Evolutionary conservation across 1,140 invertebrate genomes (phyloP), one percentile per base, ranked within the genome.

Genomic region (Bicyclus anynana): DNA sequence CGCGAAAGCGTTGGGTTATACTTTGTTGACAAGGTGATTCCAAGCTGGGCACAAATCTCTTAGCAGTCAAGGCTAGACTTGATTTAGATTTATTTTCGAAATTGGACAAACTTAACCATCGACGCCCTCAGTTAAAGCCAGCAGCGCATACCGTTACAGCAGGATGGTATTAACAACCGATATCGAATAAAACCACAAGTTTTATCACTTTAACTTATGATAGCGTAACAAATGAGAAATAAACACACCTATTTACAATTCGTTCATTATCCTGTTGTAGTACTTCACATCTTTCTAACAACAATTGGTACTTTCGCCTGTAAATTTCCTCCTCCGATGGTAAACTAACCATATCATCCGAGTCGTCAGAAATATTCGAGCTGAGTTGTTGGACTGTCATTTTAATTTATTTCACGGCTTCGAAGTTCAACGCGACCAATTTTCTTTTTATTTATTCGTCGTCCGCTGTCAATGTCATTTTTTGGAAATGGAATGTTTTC

Each of bases 231-330:
- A 59, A 53, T 48, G 44, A 16, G 33, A 17, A 62, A 53, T 67
- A 68, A 67, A 74, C 57, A 83, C 77, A 91, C 90, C 91, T 91
- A 84, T 92, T 91, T 16, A 92, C 89, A 61, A 93, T 85, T 75
- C 91, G 87, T 81, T 92, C 91, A 79, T 93, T 93, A 72, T 92
- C 90, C 86, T 92, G 91, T 69, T 93, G 91, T 59, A 93, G 84
- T 38, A 90, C 90, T 82, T 92, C 90, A 78, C 92, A 93, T 89
- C 91, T 89, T 72, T 92, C 91, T 51, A 92, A 76, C 44, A 93
- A 78, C 59, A 92, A 77, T 62, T 92, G 90, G 76, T 92, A 92
- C 89, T 92, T 92, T 72, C 90, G 89, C 62, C 90, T 90, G 74
- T 92, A 92, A 65, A 90, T 80, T 65, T 91, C 90, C 59, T 91